Evolutionary conservation across 1,140 invertebrate genomes (phyloP).

Genomic region (Cydia pomonella): DNA sequence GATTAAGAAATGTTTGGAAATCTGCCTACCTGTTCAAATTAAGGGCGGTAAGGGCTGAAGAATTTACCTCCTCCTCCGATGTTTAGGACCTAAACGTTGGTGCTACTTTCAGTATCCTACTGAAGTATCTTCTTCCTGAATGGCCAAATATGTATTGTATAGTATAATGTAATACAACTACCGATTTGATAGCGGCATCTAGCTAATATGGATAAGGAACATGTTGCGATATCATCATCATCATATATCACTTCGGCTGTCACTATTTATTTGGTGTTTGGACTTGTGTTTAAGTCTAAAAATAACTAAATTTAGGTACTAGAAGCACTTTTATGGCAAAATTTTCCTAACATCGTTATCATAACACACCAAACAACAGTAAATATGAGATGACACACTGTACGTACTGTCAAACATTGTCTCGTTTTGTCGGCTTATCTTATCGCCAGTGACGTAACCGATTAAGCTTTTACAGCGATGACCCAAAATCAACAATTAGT

Average conservation of each 20-base stretch:
- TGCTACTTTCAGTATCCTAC: no score
- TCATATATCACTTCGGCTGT: no score
- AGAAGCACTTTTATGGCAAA: neutral
- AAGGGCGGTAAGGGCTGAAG: no score
- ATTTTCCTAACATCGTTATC: slow-evolving; percentile 1
- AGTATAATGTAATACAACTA: no score
- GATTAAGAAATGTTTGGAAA: neutral
- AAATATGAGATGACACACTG: neutral
- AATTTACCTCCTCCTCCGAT: no score
- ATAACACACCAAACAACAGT: neutral
- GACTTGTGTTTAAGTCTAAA: neutral
- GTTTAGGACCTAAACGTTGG: no score
- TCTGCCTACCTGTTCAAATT: no score
- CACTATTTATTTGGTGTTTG: neutral
- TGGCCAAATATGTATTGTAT: no score
- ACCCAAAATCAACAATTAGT: slow-evolving; percentile 9
- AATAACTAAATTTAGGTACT: neutral
- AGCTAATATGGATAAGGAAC: no score
- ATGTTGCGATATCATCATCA: no score
- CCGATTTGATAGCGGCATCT: no score
- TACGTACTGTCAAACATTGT: neutral
- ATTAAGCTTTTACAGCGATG: slow-evolving; percentile 9
- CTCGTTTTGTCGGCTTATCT: slow-evolving; percentile 1
- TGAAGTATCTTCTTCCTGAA: no score
- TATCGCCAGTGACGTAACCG: neutral